These are phyloP conservation scores for Sympetrum striolatum DNA, from an alignment of 2,888 invertebrate genomes.

Conservation along the genomic window DNA sequence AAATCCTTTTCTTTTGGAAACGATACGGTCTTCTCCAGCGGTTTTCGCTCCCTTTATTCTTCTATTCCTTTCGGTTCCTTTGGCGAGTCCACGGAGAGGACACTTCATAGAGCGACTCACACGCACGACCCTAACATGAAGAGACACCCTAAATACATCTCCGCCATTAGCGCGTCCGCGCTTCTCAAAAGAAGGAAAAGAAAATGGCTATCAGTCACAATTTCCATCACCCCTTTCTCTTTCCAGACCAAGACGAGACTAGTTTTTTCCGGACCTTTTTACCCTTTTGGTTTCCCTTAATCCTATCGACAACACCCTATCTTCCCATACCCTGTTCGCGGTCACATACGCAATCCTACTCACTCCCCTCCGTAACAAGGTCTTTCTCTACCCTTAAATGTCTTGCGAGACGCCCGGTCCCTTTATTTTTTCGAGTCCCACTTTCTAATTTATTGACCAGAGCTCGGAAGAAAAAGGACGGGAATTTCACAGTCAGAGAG, in stretches of 20 bases:
- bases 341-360: too few species aligned
- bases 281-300: background rate
- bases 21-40: background rate
- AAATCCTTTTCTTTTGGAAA: background rate
- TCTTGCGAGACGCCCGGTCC: background rate
- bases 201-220: background rate
- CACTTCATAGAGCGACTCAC: background rate
- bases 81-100: background rate
- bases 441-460: background rate
- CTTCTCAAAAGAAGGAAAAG: background rate
- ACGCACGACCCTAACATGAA: background rate
- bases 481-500: background rate
- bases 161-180: background rate
- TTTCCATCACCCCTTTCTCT: background rate
- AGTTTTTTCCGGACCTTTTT: background rate
- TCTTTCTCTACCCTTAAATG: background rate
- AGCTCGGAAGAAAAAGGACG: background rate
- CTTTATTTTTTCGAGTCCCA: background rate
- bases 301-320: background rate
- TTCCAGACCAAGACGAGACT: background rate
- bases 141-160: background rate
- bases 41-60: background rate
- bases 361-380: background rate
- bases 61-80: background rate
- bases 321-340: background rate